Percentiles rank a stretch among this genome's conserved stretches.
Evolutionary conservation across 2,113 vertebrate species (phyloP).

Genomic region (Callithrix jacchus): DNA sequence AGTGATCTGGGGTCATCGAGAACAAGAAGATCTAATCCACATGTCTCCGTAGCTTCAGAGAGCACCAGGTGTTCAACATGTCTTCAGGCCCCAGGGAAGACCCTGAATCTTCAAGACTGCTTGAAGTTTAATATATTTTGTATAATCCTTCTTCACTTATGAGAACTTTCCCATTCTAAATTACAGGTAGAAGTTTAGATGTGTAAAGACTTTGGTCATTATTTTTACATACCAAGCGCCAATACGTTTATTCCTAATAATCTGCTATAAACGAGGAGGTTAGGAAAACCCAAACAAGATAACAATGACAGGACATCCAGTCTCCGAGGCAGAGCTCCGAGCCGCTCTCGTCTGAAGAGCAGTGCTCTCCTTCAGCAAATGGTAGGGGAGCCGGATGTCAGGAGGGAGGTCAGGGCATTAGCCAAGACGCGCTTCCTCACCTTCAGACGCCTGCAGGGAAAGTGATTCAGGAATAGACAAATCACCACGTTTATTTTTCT

Average conservation of each 20-base stretch:
- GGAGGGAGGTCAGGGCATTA: background rate
- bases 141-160: background rate
- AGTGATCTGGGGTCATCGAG: background rate
- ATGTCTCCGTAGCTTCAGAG: background rate
- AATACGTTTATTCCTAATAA: background rate
- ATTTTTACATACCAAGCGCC: background rate
- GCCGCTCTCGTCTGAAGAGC: background rate
- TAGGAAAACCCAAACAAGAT: background rate
- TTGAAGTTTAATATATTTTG: background rate
- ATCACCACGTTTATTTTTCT: background rate
- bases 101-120: background rate
- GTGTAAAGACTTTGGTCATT: background rate
- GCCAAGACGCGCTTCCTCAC: background rate
- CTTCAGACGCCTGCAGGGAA: background rate
- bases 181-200: background rate
- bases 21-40: background rate
- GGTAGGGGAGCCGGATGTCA: background rate
- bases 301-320: background rate
- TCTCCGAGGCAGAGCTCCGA: background rate
- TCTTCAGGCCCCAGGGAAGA: background rate
- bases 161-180: background rate
- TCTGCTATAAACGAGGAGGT: background rate
- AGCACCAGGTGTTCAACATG: background rate
- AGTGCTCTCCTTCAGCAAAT: background rate
- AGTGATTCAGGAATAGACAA: background rate